Percentiles rank a stretch among this genome's conserved stretches.
These are phyloP conservation scores for Lithophane ornitopus DNA, from an alignment of 2,888 invertebrate genomes.

Conservation along the genomic window DNA sequence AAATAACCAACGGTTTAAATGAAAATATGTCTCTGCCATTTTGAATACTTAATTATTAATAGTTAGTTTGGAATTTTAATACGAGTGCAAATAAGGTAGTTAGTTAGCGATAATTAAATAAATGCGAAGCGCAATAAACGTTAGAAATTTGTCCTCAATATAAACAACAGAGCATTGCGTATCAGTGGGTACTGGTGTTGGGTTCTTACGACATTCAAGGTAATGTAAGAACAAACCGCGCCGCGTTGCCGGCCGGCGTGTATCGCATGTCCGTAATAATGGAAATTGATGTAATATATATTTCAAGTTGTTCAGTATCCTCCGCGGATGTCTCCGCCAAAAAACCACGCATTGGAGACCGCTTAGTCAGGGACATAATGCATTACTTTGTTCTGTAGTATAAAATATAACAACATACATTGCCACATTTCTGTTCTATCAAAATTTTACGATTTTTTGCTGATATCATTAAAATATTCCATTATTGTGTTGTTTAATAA, in stretches of 20 bases:
- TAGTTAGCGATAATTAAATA: slow-evolving; percentile 59
- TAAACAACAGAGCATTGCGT: slow-evolving; percentile 68
- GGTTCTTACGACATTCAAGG: slow-evolving; percentile 65
- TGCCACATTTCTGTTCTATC: not conserved
- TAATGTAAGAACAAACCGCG: slow-evolving; percentile 62
- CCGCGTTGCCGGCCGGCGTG: slow-evolving; percentile 60
- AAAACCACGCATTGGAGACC: slow-evolving; percentile 1
- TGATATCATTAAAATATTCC: not conserved
- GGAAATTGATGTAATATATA: slow-evolving; percentile 53
- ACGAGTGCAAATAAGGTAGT: slow-evolving; percentile 40
- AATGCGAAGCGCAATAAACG: slow-evolving; percentile 61
- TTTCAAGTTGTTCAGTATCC: slow-evolving; percentile 30
- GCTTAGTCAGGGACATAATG: slow-evolving; percentile 22
- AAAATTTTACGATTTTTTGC: not conserved
- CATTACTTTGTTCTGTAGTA: slow-evolving; percentile 5
- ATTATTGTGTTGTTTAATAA: not conserved
- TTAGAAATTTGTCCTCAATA: slow-evolving; percentile 70
- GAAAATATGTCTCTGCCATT: slow-evolving; percentile 49
- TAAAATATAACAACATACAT: not conserved
- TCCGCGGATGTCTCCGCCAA: slow-evolving; percentile 17
- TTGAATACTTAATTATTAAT: slow-evolving; percentile 54
- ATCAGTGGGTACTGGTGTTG: slow-evolving; percentile 57
- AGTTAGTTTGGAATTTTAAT: slow-evolving; percentile 48
- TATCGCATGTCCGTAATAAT: slow-evolving; percentile 38
- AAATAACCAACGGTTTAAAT: slow-evolving; percentile 46